Base-by-base conservation (phyloP, 2,113 vertebrate species). In the Ctenodactylus gundi region DNA sequence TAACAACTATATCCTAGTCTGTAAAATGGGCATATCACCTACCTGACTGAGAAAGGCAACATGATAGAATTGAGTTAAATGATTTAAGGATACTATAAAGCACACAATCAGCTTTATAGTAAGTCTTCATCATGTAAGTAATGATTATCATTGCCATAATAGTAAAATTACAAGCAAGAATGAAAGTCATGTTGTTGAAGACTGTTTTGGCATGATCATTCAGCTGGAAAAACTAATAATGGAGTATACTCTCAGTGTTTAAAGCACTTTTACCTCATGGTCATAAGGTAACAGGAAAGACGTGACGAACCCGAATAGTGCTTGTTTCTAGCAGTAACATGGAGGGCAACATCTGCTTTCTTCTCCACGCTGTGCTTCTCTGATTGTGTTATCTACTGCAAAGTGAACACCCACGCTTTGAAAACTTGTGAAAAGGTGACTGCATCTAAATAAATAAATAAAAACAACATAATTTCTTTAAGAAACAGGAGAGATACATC, bases 181-280 rank as follows among this genome's bases (percentile, higher is more conserved):
- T 65, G 86, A 77, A 86, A 90, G 64, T 57, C 46, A 77, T 10
- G 6, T 55, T 93, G 15, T 75, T 67, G 10, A 82, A 36, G 21
- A 83, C 41, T 82, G 67, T 87, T 94, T 91, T 89, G 21, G 27
- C 53, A 21, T 25, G 27, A 86, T 60, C 87, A 15, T n/a, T 77
- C 65, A 83, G 44, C 41, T 21, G 72, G n/a, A 83, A 90, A 94
- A 92, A 76, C 21, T 64, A 90, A 39, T 77, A 80, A 85, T 46
- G 6, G 88, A 64, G 65, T 64, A 78, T n/a, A n/a, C n/a, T n/a
- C n/a, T n/a, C n/a, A n/a, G n/a, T n/a, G n/a, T n/a, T n/a, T n/a
- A n/a, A n/a, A n/a, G n/a, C n/a, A n/a, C n/a, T n/a, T n/a, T n/a
- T n/a, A n/a, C n/a, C n/a, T n/a, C n/a, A n/a, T n/a, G n/a, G n/a